These are phyloP conservation scores for Mamestra brassicae DNA, from an alignment of 2,888 invertebrate species.

Conservation along the genomic window DNA sequence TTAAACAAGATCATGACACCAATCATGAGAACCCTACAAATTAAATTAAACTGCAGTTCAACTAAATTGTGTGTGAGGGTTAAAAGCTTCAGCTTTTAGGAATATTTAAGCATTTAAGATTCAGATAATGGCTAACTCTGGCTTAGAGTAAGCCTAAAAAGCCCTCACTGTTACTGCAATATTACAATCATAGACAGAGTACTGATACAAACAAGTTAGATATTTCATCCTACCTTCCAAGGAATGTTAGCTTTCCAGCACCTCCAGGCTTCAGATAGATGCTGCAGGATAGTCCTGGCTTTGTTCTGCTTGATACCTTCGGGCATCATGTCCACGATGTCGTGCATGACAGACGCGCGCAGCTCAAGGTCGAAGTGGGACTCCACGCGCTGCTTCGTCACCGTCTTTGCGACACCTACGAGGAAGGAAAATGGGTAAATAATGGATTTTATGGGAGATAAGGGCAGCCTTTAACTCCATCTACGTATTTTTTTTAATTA, in stretches of 20 bases:
- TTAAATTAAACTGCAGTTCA: too few species aligned
- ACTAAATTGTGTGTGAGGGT: too few species aligned
- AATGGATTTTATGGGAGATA: too few species aligned
- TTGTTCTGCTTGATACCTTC: constrained; percentile 99
- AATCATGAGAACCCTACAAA: neutral
- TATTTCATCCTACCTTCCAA: constrained; percentile 96
- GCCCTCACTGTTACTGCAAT: neutral
- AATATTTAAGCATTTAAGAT: too few species aligned
- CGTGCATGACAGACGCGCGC: constrained; percentile 98
- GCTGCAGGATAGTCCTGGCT: constrained; percentile 99
- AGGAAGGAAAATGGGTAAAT: neutral
- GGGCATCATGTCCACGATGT: constrained; percentile 99
- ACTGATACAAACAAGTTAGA: neutral
- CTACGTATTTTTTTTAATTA: neutral
- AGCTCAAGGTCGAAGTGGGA: constrained; percentile 99
- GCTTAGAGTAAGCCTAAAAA: neutral
- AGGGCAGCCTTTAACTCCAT: neutral
- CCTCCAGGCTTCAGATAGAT: constrained; percentile 99
- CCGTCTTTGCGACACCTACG: constrained; percentile 98
- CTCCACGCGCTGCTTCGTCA: constrained; percentile 99
- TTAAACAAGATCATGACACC: neutral
- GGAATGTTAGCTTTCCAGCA: constrained; percentile 99
- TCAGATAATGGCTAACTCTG: neutral
- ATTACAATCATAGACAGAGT: neutral
- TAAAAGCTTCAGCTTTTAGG: too few species aligned